Percentiles rank a stretch among this genome's conserved stretches.
These are phyloP conservation scores for Gortyna flavago DNA, from an alignment of 2,888 invertebrate species.

Conservation along the genomic window DNA sequence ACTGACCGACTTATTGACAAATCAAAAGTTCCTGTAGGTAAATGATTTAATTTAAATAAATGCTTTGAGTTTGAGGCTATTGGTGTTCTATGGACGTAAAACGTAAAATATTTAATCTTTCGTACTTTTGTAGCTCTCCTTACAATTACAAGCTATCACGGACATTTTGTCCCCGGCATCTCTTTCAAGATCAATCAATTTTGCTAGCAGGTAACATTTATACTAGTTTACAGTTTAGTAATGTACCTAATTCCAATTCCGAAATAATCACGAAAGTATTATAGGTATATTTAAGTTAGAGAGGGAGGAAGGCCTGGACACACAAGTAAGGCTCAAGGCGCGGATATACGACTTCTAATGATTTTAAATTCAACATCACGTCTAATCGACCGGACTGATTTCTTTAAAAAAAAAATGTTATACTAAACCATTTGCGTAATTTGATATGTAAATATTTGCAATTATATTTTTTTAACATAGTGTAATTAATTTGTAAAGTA, in stretches of 20 bases:
- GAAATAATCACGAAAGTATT: not conserved
- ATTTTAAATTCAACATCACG: no score
- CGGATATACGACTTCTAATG: no score
- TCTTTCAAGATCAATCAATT: not conserved
- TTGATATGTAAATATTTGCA: no score
- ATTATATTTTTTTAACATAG: no score
- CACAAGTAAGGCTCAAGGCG: not conserved
- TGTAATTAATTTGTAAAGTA: no score
- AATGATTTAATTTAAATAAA: no score
- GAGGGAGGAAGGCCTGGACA: not conserved
- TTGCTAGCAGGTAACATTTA: no score
- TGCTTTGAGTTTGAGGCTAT: not conserved
- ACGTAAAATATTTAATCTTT: not conserved
- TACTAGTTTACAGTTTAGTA: not conserved
- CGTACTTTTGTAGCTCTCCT: not conserved
- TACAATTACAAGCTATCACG: not conserved
- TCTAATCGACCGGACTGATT: no score
- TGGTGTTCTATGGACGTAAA: not conserved
- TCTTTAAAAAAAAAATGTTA: no score
- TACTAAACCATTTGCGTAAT: no score
- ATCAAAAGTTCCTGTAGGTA: no score
- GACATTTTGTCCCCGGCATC: not conserved
- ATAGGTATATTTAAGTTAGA: not conserved
- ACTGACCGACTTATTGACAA: no score
- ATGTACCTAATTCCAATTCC: not conserved